Base-by-base conservation (phyloP, 2,113 vertebrate species). In the Reinhardtius hippoglossoides region DNA sequence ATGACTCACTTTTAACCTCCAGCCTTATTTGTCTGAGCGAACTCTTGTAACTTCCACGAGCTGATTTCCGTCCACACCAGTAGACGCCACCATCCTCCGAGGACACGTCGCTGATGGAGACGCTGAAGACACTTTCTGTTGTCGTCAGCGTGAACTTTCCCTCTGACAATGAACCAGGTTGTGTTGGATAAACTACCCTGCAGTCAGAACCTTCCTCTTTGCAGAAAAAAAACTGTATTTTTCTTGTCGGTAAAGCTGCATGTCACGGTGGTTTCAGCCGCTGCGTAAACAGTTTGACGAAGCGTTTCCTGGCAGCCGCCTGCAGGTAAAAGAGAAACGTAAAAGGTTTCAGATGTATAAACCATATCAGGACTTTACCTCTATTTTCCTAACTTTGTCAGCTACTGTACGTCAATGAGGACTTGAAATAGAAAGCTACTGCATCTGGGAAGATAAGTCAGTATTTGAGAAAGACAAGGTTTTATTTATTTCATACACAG, bases 231-330 rank as follows among this genome's bases (percentile, higher is more conserved):
- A 31, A 31, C 31, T 31, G 14, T 23, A 1, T 0, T 0, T 0
- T 31, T 0, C 1, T 20, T 12, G 1, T 3, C 9, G 26, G 2
- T 5, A 2, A 4, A 0, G 37, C 46, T 9, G 72, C 87, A 90
- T 12, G 0, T 54, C 46, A 87, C 57, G 16, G 5, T 75, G 24
- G 70, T 66, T 54, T 31, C 5, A 52, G 20, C 48, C 48, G 24
- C 1, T 42, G 0, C 15, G 14, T 57, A 50, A 0, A 24, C 73
- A 27, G 0, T 83, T 50, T 65, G 66, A 16, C 0, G 4, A 0
- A 54, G 9, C 5, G 2, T 12, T 0, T 0, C 0, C 6, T 0
- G 31, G 9, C 71, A 81, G 50, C 0, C 0, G 0, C 3, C 83
- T 83, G 58, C 0, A 66, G 61, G 27, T 0, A 55, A 58, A 26